These are phyloP conservation scores for Bombus terrestris DNA, from an alignment of 1,140 invertebrate genomes.

Conservation along the genomic window DNA sequence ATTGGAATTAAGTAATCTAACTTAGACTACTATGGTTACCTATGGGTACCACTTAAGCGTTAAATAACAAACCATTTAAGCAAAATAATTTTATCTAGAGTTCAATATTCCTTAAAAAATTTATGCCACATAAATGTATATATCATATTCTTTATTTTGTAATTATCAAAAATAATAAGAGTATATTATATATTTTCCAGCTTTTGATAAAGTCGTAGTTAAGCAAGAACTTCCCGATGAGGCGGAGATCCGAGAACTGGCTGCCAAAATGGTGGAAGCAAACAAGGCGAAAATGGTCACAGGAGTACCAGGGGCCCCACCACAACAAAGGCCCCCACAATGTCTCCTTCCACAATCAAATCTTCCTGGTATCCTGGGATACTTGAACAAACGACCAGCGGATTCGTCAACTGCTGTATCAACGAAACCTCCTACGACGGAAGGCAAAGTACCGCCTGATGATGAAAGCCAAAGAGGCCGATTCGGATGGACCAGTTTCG, in stretches of 20 bases:
- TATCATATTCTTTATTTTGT: background rate
- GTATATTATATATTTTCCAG: constrained; percentile 36
- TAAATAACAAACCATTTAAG: background rate
- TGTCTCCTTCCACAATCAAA: constrained; percentile 71
- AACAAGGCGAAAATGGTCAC: constrained; percentile 88
- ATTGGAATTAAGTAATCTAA: too few relatives aligned
- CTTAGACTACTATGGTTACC: too few relatives aligned
- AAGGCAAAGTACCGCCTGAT: constrained; percentile 84
- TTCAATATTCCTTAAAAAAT: background rate
- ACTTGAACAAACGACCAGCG: constrained; percentile 77
- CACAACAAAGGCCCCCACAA: constrained; percentile 48
- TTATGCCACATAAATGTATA: background rate
- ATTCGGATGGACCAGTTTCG: constrained; percentile 95
- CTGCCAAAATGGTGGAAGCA: constrained; percentile 92
- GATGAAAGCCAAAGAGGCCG: constrained; percentile 91
- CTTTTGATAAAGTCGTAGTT: constrained; percentile 81
- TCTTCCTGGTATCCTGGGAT: constrained; percentile 84
- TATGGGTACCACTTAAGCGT: too few relatives aligned
- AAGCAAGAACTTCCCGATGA: constrained; percentile 93
- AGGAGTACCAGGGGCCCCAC: constrained; percentile 74
- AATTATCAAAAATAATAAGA: background rate
- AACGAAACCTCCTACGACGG: constrained; percentile 69
- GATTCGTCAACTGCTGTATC: constrained; percentile 61
- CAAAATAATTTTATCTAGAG: background rate
- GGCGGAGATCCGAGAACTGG: constrained; percentile 92